phyloP scores from a whole-genome alignment of 2,888 invertebrate species.

The Mesoligia furuncula region DNA sequence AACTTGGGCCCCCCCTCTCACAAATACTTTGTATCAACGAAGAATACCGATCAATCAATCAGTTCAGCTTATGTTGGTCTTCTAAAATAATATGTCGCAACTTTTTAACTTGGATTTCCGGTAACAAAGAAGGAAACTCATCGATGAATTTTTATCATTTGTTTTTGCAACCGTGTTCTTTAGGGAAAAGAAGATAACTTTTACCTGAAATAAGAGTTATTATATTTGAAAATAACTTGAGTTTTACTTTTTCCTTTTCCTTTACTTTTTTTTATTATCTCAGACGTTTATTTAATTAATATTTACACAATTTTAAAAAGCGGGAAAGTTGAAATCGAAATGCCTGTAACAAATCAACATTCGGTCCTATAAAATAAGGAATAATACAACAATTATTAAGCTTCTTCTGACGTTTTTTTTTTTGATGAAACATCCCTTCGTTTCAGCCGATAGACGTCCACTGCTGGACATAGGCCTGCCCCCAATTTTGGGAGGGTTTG shows the following conservation, averaged over 20 bases:
- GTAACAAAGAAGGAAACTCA: slow-evolving; percentile 24
- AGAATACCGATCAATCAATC: slow-evolving; percentile 69
- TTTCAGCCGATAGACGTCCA: too few relatives aligned
- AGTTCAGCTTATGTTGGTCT: slow-evolving; percentile 57
- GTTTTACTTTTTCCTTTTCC: too few relatives aligned
- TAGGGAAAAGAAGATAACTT: background rate
- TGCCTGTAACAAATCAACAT: background rate
- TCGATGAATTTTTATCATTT: slow-evolving; percentile 1
- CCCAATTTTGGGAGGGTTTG: too few relatives aligned
- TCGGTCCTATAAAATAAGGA: too few relatives aligned
- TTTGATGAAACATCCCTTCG: too few relatives aligned
- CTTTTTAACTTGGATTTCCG: slow-evolving; percentile 53
- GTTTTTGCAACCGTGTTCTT: background rate
- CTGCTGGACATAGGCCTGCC: too few relatives aligned
- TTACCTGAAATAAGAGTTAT: background rate
- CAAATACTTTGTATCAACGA: slow-evolving; percentile 70
- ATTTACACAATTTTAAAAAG: background rate
- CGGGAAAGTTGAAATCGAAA: background rate
- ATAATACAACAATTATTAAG: background rate
- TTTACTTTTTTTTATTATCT: background rate
- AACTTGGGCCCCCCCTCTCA: slow-evolving; percentile 52
- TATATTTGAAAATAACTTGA: too few relatives aligned
- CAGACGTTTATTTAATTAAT: background rate
- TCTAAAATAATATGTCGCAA: slow-evolving; percentile 66
- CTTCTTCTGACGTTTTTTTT: too few relatives aligned